Conservation (phyloP, 2,888 invertebrate genomes). For the Drosophila demipolita region DNA sequence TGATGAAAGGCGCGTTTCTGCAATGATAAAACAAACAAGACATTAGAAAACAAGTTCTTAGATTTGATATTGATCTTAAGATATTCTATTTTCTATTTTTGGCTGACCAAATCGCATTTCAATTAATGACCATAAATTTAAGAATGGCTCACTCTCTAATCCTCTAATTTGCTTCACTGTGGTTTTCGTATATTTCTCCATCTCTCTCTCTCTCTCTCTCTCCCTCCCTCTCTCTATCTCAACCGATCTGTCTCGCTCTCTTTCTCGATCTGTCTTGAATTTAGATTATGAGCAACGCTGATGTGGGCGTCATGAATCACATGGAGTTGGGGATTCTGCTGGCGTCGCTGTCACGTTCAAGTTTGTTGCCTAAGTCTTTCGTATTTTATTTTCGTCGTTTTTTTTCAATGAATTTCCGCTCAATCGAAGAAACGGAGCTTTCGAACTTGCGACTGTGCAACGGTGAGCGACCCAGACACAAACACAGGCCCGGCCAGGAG, state of each 20-base stretch:
- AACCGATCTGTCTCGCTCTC: slow-evolving; percentile 6
- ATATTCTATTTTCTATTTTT: slow-evolving; percentile 2
- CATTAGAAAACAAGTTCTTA: slow-evolving; percentile 41
- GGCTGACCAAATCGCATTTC: slow-evolving; percentile 25
- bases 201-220: slow-evolving; percentile 1
- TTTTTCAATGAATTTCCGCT: slow-evolving; percentile 75
- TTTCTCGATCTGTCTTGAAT: slow-evolving; percentile 29
- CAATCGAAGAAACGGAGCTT: slow-evolving; percentile 45
- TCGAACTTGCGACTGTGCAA: slow-evolving; percentile 35
- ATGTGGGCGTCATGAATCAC: slow-evolving; percentile 75
- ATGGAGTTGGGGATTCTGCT: slow-evolving; percentile 42
- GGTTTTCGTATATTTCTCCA: slow-evolving; percentile 15
- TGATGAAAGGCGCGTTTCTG: slow-evolving; percentile 84
- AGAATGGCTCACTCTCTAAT: slow-evolving; percentile 18
- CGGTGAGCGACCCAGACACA: slow-evolving; percentile 26
- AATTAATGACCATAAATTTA: slow-evolving; percentile 61
- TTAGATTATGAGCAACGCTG: slow-evolving; percentile 49
- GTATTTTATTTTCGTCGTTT: slow-evolving; percentile 40
- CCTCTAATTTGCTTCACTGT: slow-evolving; percentile 35
- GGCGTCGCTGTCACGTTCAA: slow-evolving; percentile 52
- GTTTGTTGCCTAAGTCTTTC: slow-evolving; percentile 79
- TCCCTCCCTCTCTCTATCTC: slow-evolving; percentile 8
- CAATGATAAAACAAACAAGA: slow-evolving; percentile 56
- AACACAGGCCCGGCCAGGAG: slow-evolving; percentile 41
- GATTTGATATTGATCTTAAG: slow-evolving; percentile 17